These are phyloP conservation scores for Lucilia cuprina DNA, from an alignment of 1,140 invertebrate species.

Conservation along the genomic window DNA sequence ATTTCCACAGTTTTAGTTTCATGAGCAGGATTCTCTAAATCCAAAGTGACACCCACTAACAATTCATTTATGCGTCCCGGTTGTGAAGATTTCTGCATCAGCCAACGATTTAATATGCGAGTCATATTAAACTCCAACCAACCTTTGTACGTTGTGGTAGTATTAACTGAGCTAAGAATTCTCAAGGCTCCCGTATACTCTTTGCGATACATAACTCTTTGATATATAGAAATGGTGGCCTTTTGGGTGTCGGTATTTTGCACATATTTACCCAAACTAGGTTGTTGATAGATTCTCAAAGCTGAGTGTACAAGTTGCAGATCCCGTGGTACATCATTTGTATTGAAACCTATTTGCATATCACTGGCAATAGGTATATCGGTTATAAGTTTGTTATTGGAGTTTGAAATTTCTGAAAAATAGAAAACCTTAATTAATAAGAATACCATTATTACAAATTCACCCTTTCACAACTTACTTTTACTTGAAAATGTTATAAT, in stretches of 20 bases:
- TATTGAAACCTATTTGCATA: constrained; percentile 47
- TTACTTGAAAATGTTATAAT: constrained; percentile 53
- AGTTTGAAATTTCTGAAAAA: constrained; percentile 7
- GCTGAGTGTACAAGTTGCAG: constrained; percentile 48
- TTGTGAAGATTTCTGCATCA: constrained; percentile 41
- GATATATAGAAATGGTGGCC: constrained; percentile 49
- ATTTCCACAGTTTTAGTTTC: constrained; percentile 39
- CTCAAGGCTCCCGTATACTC: neutral
- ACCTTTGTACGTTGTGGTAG: constrained; percentile 47
- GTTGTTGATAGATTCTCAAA: constrained; percentile 52
- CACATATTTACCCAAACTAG: constrained; percentile 18
- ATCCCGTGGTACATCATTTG: constrained; percentile 52
- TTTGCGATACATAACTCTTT: constrained; percentile 37
- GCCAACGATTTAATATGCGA: constrained; percentile 45
- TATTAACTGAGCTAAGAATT: constrained; percentile 50
- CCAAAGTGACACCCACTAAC: constrained; percentile 39
- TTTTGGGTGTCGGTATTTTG: constrained; percentile 36
- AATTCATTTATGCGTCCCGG: constrained; percentile 44
- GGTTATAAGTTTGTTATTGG: neutral
- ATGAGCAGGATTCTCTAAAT: constrained; percentile 41
- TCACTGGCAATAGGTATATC: constrained; percentile 26
- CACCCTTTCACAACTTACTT: constrained; percentile 10
- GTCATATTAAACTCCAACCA: constrained; percentile 59
- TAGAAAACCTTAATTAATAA: neutral
- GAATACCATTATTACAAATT: neutral